Evolutionary conservation across 2,797 vertebrate genomes (phyloP).

Genomic region (Gastrophryne carolinensis): DNA sequence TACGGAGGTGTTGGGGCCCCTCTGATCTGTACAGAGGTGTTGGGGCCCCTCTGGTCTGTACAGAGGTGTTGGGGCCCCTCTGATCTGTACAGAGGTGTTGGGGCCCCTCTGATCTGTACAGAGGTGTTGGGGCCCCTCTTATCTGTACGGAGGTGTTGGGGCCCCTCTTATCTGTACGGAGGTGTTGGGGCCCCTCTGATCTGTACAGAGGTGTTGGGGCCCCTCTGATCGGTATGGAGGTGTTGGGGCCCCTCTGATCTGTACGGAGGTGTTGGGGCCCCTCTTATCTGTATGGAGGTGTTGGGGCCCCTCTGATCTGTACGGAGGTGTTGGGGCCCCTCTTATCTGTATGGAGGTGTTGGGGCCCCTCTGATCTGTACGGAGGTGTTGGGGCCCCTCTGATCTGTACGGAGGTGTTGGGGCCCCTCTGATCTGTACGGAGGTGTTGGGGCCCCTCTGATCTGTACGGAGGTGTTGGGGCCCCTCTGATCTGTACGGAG

Average conservation of each 20-base stretch:
- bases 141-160: too few relatives aligned
- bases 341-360: too few relatives aligned
- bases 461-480: background rate
- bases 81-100: background rate
- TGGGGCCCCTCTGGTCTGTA: too few relatives aligned
- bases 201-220: background rate
- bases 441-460: background rate
- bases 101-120: background rate
- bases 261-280: background rate
- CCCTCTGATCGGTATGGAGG: background rate
- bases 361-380: too few relatives aligned
- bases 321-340: background rate
- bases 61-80: background rate
- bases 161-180: too few relatives aligned
- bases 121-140: background rate
- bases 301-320: too few relatives aligned
- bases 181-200: too few relatives aligned
- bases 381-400: background rate
- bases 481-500: background rate
- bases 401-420: background rate
- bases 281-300: too few relatives aligned
- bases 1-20: too few relatives aligned
- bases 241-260: background rate
- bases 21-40: too few relatives aligned
- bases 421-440: background rate